Percentiles rank a stretch among this genome's conserved stretches.
Evolutionary conservation across 2,113 vertebrate species (phyloP).

Genomic region (Serinus canaria): DNA sequence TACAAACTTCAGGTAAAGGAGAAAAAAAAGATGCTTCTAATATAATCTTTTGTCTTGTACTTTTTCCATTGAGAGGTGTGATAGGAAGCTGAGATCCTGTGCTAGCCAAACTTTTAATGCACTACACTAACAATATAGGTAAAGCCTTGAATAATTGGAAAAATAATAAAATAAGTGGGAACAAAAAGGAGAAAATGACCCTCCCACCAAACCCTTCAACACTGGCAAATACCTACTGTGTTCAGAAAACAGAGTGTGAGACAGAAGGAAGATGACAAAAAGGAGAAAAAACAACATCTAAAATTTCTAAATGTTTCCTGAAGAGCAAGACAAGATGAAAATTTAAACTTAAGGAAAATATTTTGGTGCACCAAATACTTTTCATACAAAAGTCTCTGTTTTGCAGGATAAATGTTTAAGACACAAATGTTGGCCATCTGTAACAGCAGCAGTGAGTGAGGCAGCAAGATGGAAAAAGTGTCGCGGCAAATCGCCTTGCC

Average conservation of each 20-base stretch:
- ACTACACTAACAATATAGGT: neutral
- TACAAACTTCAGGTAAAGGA: neutral
- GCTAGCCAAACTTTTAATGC: neutral
- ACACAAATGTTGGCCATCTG: slow-evolving; percentile 52
- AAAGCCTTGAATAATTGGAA: neutral
- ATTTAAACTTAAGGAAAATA: slow-evolving; percentile 6
- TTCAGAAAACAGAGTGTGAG: neutral
- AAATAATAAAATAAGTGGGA: neutral
- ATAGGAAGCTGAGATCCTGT: neutral
- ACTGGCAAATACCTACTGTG: neutral
- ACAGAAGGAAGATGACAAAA: slow-evolving; percentile 2
- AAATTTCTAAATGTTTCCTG: slow-evolving; percentile 19
- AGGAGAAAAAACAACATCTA: slow-evolving; percentile 18
- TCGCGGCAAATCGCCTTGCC: slow-evolving; percentile 21
- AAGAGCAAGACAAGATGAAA: neutral
- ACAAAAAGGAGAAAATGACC: neutral
- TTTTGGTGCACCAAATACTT: slow-evolving; percentile 36
- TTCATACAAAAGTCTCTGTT: neutral
- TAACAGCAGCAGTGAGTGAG: slow-evolving; percentile 17
- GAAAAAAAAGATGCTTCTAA: neutral
- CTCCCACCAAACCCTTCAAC: neutral
- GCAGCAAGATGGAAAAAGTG: slow-evolving; percentile 54
- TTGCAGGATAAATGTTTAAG: slow-evolving; percentile 18
- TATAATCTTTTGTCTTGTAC: neutral
- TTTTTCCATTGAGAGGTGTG: neutral